Base-by-base conservation (phyloP, 2,113 vertebrate genomes). In the Tupaia tana region DNA sequence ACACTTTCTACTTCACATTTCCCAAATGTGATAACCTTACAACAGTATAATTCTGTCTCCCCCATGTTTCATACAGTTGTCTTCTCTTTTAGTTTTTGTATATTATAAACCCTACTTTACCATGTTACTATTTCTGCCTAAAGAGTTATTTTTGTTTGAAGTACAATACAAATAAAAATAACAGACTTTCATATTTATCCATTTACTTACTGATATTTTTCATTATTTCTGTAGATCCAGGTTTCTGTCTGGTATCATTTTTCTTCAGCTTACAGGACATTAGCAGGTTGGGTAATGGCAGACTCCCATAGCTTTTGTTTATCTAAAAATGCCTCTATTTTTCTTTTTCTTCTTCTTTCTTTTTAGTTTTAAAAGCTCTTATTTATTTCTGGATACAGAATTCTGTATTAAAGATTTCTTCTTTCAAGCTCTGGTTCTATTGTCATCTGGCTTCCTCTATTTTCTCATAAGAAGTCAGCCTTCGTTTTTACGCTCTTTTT, bases 221-320 rank as follows among this genome's bases (percentile, higher is more conserved):
- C 27, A 56, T 89, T 89, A 22, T 93, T 85, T 89, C n/a, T 93
- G 2, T 90, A 75, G 59, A 80, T 90, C 54, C 18, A 22, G 63
- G 56, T 94, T 78, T 89, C 86, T 54, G 24, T 69, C 31, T 80
- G 52, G 16, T 77, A 71, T 25, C 14, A 79, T 63, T 79, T 83
- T 24, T 90, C 66, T 90, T 90, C 59, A 91, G 59, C 67, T n/a
- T 80, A 64, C 14, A 78, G 22, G 27, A 66, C 56, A 66, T 73
- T 54, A 93, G n/a, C 24, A 73, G 22, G 31, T 66, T 81, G 27
- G 27, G 25, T 14, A 25, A 16, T 81, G 14, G 86, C 27, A 90
- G 80, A 93, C 86, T 80, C 22, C 15, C 43, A 24, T 87, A 90
- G 43, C 27, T 29, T 78, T 96, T 90, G 27, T 86, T 86, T 90